Conservation (phyloP, 2,797 vertebrate species). For the Macrochelys suwanniensis region DNA sequence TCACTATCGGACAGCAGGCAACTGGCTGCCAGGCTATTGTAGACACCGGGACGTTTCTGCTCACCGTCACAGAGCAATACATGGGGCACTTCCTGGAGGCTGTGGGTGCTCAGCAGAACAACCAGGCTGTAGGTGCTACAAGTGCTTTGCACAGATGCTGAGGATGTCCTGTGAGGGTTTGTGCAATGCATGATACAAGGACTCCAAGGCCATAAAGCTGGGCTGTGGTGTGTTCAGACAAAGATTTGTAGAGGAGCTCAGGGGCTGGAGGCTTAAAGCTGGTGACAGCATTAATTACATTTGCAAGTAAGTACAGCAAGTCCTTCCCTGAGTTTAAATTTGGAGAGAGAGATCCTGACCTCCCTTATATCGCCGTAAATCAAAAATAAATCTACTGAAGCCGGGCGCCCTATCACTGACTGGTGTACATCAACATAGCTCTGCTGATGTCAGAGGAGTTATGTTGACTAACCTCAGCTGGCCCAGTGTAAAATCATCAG, state of each 20-base stretch:
- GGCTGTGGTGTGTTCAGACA: not conserved
- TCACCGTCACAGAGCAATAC: constrained; percentile 79
- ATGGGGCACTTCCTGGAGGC: constrained; percentile 75
- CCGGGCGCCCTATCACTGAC: too few relatives aligned
- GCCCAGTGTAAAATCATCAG: not conserved
- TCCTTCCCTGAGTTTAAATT: not conserved
- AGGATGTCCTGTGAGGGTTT: accelerated
- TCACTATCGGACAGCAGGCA: constrained; percentile 71
- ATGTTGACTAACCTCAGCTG: not conserved
- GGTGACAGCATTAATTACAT: not conserved
- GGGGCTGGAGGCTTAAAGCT: not conserved
- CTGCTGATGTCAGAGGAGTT: not conserved
- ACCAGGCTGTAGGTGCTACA: constrained; percentile 73
- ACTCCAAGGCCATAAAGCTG: not conserved
- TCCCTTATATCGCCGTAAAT: not conserved
- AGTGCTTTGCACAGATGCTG: accelerated
- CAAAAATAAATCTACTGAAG: not conserved
- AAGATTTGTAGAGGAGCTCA: not conserved
- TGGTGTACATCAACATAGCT: not conserved
- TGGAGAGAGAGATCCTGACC: too few relatives aligned
- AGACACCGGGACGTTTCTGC: constrained; percentile 83
- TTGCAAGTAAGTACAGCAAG: too few relatives aligned
- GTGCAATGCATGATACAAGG: not conserved
- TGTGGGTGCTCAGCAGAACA: constrained; percentile 78
- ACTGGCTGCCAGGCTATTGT: constrained; percentile 83